Base-by-base conservation (phyloP, 1,140 invertebrate genomes). In the Drosophila tani region DNA sequence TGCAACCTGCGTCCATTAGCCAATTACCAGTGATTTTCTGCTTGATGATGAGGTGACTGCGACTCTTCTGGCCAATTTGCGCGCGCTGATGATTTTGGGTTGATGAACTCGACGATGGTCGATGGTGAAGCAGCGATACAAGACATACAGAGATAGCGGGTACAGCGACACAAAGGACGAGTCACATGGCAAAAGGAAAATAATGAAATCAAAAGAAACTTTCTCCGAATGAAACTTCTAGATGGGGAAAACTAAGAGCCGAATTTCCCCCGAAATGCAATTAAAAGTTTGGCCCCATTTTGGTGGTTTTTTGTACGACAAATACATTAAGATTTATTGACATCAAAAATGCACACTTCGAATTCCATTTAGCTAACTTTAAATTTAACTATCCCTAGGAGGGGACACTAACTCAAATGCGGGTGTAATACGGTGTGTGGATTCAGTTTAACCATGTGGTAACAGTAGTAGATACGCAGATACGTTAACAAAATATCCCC, bases 291-390 rank as follows among this genome's bases (percentile, higher is more conserved):
- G 3, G n/a, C 40, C 45, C 38, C 38, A 35, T 59, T 40, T 51
- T 27, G 14, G 14, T 5, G 32, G 9, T 47, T 46, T 65, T 38
- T 63, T 79, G 65, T 70, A 87, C 83, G 81, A 81, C 87, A 78
- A 82, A 75, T 81, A 88, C 85, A 88, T 88, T 76, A 46, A 88
- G 85, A 81, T 88, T 90, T 88, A 88, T 88, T 88, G 81, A 88
- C 85, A 90, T 85, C 78, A 84, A 88, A 85, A 85, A 85, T 88
- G 65, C 60, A 87, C 76, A 70, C 66, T 77, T 66, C 46, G 64
- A 81, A 84, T 84, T 88, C 64, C 66, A 81, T 71, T 90, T 84
- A 75, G 57, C 78, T 85, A 86, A 59, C 46, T 67, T 57, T 84
- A 63, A 62, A 62, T 60, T 50, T 71, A 64, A 64, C 73, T 79